A percentile compares a stretch with the other conserved stretches of the same genome.
Conservation (phyloP, 2,113 vertebrate genomes). For the Terrapene triunguis region DNA sequence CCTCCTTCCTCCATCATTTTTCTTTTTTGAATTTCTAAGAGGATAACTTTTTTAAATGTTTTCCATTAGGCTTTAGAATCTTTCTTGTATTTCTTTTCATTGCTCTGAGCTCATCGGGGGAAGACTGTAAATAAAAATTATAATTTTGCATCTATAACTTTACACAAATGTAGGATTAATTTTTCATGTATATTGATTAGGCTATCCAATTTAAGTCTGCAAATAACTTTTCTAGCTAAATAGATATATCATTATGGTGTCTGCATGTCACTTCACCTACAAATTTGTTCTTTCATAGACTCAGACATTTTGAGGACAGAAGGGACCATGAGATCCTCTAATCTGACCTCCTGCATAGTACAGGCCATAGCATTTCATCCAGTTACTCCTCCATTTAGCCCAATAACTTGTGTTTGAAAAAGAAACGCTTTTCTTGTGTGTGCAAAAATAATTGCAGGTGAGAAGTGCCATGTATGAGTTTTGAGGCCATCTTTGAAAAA, state of each 20-base stretch:
- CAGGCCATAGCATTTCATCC: not conserved
- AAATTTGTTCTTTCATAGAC: not conserved
- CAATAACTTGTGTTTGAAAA: too few species aligned
- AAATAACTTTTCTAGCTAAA: not conserved
- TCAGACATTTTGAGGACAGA: not conserved
- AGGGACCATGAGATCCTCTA: not conserved
- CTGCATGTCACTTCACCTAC: rapidly evolving
- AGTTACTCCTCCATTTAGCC: not conserved
- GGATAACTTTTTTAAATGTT: not conserved
- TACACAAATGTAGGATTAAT: not conserved
- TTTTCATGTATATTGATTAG: not conserved
- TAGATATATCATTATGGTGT: not conserved
- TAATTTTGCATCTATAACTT: too few species aligned
- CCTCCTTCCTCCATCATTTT: not conserved
- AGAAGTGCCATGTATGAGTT: not conserved
- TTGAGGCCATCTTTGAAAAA: not conserved
- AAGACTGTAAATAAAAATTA: too few species aligned
- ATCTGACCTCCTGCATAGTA: not conserved
- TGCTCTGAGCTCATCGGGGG: too few species aligned
- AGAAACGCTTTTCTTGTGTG: too few species aligned
- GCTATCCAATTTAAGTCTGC: not conserved
- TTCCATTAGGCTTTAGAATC: not conserved
- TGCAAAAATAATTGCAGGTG: not conserved
- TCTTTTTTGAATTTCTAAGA: not conserved
- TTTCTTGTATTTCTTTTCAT: not conserved